Evolutionary conservation across 2,797 vertebrate species (phyloP).

Genomic region (Poeciliopsis turneri): DNA sequence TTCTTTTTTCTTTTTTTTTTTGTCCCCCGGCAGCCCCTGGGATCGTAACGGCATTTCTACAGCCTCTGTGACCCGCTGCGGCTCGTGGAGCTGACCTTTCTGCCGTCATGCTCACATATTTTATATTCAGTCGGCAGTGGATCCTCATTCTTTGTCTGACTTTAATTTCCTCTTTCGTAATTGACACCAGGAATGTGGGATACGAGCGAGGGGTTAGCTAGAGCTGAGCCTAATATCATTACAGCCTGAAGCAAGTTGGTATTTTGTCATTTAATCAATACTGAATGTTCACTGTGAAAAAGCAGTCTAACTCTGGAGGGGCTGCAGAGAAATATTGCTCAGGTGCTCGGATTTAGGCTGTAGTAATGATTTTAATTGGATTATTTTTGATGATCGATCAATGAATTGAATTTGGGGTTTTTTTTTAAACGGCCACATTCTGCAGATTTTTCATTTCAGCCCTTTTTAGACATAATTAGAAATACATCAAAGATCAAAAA

Average conservation of each 20-base stretch:
- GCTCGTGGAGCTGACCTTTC: slow-evolving; percentile 64
- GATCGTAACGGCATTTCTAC: slow-evolving; percentile 54
- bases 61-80: slow-evolving; percentile 30
- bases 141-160: slow-evolving; percentile 33
- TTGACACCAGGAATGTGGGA: slow-evolving; percentile 16
- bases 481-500: too few relatives aligned
- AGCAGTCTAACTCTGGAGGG: not conserved
- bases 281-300: slow-evolving; percentile 12
- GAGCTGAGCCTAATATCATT: slow-evolving; percentile 8
- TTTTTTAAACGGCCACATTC: too few relatives aligned
- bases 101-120: slow-evolving; percentile 48
- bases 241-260: not conserved
- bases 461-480: too few relatives aligned
- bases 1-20: not conserved
- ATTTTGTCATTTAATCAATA: slow-evolving; percentile 18
- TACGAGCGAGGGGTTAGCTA: slow-evolving; percentile 25
- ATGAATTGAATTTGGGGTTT: too few relatives aligned
- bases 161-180: slow-evolving; percentile 30
- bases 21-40: slow-evolving; percentile 49
- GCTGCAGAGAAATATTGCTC: not conserved
- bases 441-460: too few relatives aligned
- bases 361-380: too few relatives aligned
- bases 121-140: slow-evolving; percentile 46
- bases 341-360: not conserved
- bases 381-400: too few relatives aligned